A percentile compares a stretch with the other conserved stretches of the same genome.
Conservation (phyloP, 2,113 vertebrate genomes). For the Neoarius graeffei region DNA sequence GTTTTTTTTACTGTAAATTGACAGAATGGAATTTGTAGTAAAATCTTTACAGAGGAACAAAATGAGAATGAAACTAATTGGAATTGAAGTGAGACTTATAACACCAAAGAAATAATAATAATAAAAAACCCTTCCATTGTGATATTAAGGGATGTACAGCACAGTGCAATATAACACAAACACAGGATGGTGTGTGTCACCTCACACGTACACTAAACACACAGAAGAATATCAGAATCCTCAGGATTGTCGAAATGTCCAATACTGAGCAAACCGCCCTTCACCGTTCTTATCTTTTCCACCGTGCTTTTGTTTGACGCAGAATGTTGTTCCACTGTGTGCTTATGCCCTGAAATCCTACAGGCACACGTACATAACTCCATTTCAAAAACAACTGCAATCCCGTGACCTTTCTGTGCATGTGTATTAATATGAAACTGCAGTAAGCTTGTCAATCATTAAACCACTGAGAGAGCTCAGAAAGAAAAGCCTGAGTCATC, state of each 20-base stretch:
- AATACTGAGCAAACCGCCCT: background rate
- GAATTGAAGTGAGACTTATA: background rate
- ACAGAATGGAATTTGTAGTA: background rate
- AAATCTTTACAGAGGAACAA: background rate
- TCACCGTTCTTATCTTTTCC: background rate
- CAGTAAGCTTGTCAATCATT: slow-evolving; percentile 32
- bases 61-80: background rate
- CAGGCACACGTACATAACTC: background rate
- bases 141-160: background rate
- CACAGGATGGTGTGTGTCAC: background rate
- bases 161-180: background rate
- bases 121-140: too few relatives aligned
- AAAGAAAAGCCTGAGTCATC: background rate
- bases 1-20: background rate
- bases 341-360: background rate
- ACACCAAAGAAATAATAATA: background rate
- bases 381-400: background rate
- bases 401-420: background rate
- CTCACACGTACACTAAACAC: background rate
- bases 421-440: slow-evolving; percentile 17
- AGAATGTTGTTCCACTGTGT: background rate
- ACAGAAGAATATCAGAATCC: background rate
- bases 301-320: background rate
- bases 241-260: background rate
- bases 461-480: slow-evolving; percentile 14